Percentiles rank a stretch among this genome's conserved stretches.
phyloP scores from a whole-genome alignment of 1,140 invertebrate species.

The Drosophila guanche region DNA sequence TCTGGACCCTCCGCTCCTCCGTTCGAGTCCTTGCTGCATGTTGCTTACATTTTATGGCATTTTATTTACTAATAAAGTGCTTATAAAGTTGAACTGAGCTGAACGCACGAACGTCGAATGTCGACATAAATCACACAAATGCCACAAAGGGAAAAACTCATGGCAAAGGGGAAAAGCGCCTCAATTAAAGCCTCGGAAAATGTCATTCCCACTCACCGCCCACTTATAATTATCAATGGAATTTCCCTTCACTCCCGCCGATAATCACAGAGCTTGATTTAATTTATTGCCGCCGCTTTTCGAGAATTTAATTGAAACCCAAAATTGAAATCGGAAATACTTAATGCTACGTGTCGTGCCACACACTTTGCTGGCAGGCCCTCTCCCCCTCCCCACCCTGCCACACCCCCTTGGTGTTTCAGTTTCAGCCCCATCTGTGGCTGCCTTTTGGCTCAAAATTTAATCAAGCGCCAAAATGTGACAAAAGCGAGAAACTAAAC shows the following conservation, averaged over 20 bases:
- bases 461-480: constrained; percentile 75
- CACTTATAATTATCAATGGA: too few relatives aligned
- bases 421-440: constrained; percentile 4
- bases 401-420: constrained; percentile 3
- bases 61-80: constrained; percentile 64
- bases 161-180: too few relatives aligned
- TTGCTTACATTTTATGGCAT: constrained; percentile 50
- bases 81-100: constrained; percentile 35
- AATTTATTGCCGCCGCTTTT: constrained; percentile 13
- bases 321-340: constrained; percentile 62
- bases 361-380: constrained; percentile 29
- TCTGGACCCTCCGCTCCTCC: constrained; percentile 13
- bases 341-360: constrained; percentile 12
- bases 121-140: constrained; percentile 35
- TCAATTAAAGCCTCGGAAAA: too few relatives aligned
- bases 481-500: constrained; percentile 67
- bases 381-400: too few relatives aligned
- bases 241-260: not conserved
- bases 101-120: constrained; percentile 19
- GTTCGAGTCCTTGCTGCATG: not conserved
- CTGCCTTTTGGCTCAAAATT: constrained; percentile 41
- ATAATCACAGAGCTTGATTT: too few relatives aligned
- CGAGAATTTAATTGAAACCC: constrained; percentile 69
- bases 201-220: too few relatives aligned
- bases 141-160: too few relatives aligned